Percentiles rank a stretch among this genome's conserved stretches.
These are phyloP conservation scores for Hyperoplus immaculatus DNA, from an alignment of 2,797 vertebrate genomes.

Conservation along the genomic window DNA sequence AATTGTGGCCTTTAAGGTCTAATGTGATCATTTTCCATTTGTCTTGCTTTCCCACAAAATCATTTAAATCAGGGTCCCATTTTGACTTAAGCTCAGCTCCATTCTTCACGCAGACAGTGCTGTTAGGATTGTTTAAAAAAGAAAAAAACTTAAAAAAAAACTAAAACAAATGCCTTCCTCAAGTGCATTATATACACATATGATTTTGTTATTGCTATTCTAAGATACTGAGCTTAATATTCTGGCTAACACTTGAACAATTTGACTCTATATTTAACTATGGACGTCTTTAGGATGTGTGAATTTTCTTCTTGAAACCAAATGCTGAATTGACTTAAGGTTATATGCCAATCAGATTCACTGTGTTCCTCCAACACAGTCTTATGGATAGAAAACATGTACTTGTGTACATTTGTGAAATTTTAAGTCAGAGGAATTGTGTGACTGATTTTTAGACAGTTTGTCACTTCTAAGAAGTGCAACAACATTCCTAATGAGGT, in stretches of 20 bases:
- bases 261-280: constrained; percentile 73
- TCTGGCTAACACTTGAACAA: constrained; percentile 81
- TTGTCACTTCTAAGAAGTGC: constrained; percentile 83
- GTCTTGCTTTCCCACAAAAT: constrained; percentile 54
- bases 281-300: constrained; percentile 67
- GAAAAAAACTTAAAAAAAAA: constrained; percentile 29
- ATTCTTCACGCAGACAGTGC: constrained; percentile 74
- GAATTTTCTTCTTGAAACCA: constrained; percentile 76
- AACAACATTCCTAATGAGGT: constrained; percentile 77
- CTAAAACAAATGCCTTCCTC: constrained; percentile 78
- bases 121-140: constrained; percentile 71
- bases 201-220: constrained; percentile 75
- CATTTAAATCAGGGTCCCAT: constrained; percentile 74
- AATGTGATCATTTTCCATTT: constrained; percentile 50
- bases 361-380: constrained; percentile 72
- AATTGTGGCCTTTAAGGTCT: constrained; percentile 37
- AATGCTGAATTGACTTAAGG: constrained; percentile 80
- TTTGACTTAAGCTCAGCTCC: constrained; percentile 61
- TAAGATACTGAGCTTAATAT: constrained; percentile 75
- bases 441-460: constrained; percentile 58
- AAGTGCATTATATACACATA: constrained; percentile 83
- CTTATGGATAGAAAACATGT: constrained; percentile 63
- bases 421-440: constrained; percentile 51
- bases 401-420: constrained; percentile 77
- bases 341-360: constrained; percentile 79